Evolutionary conservation across 1,140 invertebrate genomes (phyloP), one percentile per base, ranked within the genome.

Genomic region (Charaxes varanes): DNA sequence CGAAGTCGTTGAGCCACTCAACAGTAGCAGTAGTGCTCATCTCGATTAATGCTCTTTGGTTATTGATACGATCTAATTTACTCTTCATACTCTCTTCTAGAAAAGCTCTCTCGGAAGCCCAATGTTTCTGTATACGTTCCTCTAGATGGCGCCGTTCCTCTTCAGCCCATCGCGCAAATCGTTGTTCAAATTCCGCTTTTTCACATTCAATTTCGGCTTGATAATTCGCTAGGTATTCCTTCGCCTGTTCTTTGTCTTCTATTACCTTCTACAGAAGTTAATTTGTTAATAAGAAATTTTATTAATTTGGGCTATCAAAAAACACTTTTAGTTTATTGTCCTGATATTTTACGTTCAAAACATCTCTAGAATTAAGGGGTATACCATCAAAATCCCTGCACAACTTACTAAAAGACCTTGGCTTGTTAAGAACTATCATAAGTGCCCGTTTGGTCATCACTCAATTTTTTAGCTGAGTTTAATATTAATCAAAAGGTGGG

Each of bases 201-300:
- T 80, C 66, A 2, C 23, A 34, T 15, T 77, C 50, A n/a, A 71
- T 53, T 34, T 46, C 53, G 16, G 43, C 14, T 4, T 64, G 19
- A 37, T 70, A 50, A 10, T 59, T 18, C 2, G 36, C 19, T 11
- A 78, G 17, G 0, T 57, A 50, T 8, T 47, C 18, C 10, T 74
- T 60, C 0, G 51, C 51, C 0, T 37, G 26, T 10, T 41, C 11
- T 36, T 62, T 62, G 8, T 71, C 61, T 22, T 54, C 51, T 37
- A 41, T 34, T 12, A 60, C 51, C 10, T 26, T 7, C 60, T 63
- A 27, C 17, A 18, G n/a, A n/a, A n/a, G n/a, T n/a, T n/a, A n/a
- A n/a, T n/a, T n/a, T n/a, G n/a, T n/a, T n/a, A n/a, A n/a, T n/a
- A n/a, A n/a, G n/a, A n/a, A n/a, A n/a, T n/a, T n/a, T n/a, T n/a